Percentiles rank a stretch among this genome's conserved stretches.
Evolutionary conservation across 2,797 vertebrate genomes (phyloP).

Genomic region (Eurystomus glaucurus): DNA sequence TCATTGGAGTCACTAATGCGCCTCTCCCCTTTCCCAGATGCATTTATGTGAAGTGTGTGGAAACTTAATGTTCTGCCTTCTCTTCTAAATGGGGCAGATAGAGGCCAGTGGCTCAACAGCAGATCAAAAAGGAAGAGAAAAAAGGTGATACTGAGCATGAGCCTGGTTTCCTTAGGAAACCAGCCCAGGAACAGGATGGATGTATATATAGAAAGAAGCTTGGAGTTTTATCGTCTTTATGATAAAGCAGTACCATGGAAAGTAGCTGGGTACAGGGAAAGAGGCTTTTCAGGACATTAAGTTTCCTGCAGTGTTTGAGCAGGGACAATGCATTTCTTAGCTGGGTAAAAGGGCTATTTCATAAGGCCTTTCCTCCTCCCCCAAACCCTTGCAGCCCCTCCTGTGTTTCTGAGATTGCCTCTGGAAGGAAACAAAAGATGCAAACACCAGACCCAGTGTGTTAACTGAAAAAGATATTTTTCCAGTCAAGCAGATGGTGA

Average conservation of each 20-base stretch:
- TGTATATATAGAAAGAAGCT: background rate
- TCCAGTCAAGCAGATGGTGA: conserved; percentile 55
- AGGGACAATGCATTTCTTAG: background rate
- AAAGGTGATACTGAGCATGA: background rate
- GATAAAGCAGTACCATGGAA: conserved; percentile 39
- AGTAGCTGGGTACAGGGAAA: conserved; percentile 18
- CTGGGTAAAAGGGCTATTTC: conserved; percentile 24
- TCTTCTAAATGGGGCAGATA: background rate
- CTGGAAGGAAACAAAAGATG: conserved; percentile 61
- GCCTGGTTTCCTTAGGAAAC: conserved; percentile 13
- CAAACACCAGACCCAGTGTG: conserved; percentile 48
- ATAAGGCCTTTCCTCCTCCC: background rate
- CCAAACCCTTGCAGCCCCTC: background rate
- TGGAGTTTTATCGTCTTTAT: background rate
- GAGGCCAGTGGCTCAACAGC: background rate
- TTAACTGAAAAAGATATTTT: conserved; percentile 67
- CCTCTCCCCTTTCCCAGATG: background rate
- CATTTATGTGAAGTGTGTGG: background rate
- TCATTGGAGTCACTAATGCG: background rate
- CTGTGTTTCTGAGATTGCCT: conserved; percentile 47
- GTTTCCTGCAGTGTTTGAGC: background rate
- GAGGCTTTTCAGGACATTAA: background rate
- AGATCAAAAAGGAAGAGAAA: background rate
- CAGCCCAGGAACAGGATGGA: background rate
- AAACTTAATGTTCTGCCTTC: background rate